Conservation (phyloP, 2,113 vertebrate species). For the Nasalis larvatus region DNA sequence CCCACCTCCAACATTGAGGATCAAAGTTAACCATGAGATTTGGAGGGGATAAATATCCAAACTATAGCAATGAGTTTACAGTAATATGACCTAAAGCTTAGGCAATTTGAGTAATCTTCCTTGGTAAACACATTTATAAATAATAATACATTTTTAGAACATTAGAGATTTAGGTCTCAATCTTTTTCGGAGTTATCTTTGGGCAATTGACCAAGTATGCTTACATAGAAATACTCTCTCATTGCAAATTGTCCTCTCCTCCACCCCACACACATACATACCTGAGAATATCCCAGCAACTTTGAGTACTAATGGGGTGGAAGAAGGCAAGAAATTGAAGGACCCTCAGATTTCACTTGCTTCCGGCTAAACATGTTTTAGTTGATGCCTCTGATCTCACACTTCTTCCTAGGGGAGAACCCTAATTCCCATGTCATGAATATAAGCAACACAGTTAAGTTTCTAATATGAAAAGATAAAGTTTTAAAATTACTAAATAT, state of each 20-base stretch:
- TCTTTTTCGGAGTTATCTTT: background rate
- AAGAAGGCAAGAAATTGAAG: background rate
- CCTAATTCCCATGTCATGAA: background rate
- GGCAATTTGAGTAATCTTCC: background rate
- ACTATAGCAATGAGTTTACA: background rate
- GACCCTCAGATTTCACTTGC: rapidly evolving
- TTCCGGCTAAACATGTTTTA: background rate
- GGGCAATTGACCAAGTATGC: background rate
- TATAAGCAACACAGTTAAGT: background rate
- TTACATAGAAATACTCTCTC: background rate
- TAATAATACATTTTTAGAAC: background rate
- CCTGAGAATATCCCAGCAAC: too few relatives aligned
- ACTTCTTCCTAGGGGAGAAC: background rate
- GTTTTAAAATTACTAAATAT: background rate
- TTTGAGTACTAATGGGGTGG: background rate
- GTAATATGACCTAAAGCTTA: background rate
- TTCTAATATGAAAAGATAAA: background rate
- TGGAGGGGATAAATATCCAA: too few relatives aligned
- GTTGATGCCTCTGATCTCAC: background rate
- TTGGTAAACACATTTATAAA: background rate
- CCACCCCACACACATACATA: background rate
- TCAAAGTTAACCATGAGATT: too few relatives aligned
- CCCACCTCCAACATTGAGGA: too few relatives aligned
- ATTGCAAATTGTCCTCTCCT: background rate
- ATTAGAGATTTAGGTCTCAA: background rate